Base-by-base conservation (phyloP, 2,113 vertebrate species). In the Promerops cafer region DNA sequence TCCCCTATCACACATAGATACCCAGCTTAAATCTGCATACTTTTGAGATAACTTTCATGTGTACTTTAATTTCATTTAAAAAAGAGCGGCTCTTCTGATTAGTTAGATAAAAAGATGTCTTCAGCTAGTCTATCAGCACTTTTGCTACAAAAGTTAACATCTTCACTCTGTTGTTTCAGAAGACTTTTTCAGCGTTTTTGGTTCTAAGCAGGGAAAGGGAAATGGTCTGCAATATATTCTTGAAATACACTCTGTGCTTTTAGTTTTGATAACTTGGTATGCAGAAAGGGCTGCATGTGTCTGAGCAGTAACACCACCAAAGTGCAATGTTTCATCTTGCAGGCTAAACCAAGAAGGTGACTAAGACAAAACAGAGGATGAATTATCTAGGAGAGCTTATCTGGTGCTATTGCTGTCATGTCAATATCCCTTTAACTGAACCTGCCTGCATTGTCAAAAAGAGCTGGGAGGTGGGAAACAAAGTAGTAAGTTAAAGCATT, bases 201-300 rank as follows among this genome's bases (percentile, higher is more conserved):
- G n/a, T 75, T 49, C 33, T 42, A 49, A 77, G 22, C 5, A 10
- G 49, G 66, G 31, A 27, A 37, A 11, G 16, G 7, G 39, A 40
- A 33, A 23, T 42, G 16, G 7, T 65, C 45, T 79, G 23, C n/a
- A 39, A 4, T 35, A 7, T 35, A 12, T 27, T 65, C 23, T 76
- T 65, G 45, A 57, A 57, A 57, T 27, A 9, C 1, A 0, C 30
- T 49, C 16, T 42, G 0, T 42, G 11, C 17, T 44, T 90, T 13
- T 80, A 65, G 28, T 26, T 79, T 66, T 69, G 40, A 45, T 76
- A 24, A 8, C 4, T 1, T 56, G 45, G 16, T n/a, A n/a, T 7
- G 8, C 0, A 0, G 28, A 56, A 84, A 33, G 17, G 16, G 24
- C 16, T n/a, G 78, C 57, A 76, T 10, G 6, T 77, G 15, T 20